Conservation (phyloP, 2,113 vertebrate species). For the Choloepus hoffmanni region DNA sequence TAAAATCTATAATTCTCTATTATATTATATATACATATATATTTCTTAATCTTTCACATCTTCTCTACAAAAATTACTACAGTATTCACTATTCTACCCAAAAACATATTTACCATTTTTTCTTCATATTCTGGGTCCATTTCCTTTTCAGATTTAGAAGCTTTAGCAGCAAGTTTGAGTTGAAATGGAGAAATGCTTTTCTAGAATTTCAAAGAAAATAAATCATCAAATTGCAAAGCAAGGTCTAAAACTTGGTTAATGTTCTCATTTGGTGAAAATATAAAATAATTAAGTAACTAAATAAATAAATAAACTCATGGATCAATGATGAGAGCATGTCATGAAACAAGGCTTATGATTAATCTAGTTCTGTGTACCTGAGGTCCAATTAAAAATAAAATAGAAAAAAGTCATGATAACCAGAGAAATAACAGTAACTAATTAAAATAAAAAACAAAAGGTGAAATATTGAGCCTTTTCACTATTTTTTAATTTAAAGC, state of each 20-base stretch:
- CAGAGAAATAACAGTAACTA: slow-evolving; percentile 66
- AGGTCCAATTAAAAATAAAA: slow-evolving; percentile 55
- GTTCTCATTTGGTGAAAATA: slow-evolving; percentile 54
- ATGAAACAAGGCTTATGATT: slow-evolving; percentile 63
- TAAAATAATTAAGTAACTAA: slow-evolving; percentile 68
- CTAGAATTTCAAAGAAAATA: slow-evolving; percentile 83
- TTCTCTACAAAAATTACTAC: slow-evolving; percentile 58
- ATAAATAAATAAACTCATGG: slow-evolving; percentile 53
- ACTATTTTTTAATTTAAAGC: slow-evolving; percentile 40
- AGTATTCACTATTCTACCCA: slow-evolving; percentile 63
- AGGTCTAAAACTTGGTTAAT: slow-evolving; percentile 60
- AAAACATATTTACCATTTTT: slow-evolving; percentile 89
- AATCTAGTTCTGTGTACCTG: slow-evolving; percentile 61
- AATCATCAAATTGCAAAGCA: slow-evolving; percentile 73
- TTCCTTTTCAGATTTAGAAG: slow-evolving; percentile 87
- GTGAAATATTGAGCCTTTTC: slow-evolving; percentile 1
- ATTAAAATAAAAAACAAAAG: slow-evolving; percentile 61
- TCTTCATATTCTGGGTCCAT: slow-evolving; percentile 92
- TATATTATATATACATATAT: slow-evolving; percentile 50
- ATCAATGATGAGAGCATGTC: slow-evolving; percentile 55
- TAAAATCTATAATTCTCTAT: slow-evolving; percentile 46
- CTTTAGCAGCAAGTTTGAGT: slow-evolving; percentile 88
- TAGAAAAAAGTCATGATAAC: slow-evolving; percentile 34
- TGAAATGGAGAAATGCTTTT: slow-evolving; percentile 88
- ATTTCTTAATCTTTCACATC: slow-evolving; percentile 64